Conservation (phyloP, 2,113 vertebrate genomes). For the Rhodinocichla rosea region DNA sequence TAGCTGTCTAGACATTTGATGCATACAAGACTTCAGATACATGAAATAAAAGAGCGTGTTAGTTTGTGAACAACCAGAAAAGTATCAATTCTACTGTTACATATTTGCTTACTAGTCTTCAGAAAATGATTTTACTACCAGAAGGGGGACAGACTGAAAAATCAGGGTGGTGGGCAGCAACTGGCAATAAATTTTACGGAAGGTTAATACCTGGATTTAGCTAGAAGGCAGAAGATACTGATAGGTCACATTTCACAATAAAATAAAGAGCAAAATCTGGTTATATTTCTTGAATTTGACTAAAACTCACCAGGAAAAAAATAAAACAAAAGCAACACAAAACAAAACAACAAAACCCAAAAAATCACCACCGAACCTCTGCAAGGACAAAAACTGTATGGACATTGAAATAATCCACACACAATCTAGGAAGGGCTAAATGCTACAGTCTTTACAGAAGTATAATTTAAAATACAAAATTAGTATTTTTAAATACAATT, state of each 20-base stretch:
- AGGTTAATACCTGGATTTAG: neutral
- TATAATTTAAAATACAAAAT: neutral
- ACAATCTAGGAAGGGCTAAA: neutral
- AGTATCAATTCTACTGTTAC: neutral
- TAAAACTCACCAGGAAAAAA: neutral
- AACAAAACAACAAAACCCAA: neutral
- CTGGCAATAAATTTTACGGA: neutral
- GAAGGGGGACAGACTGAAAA: neutral
- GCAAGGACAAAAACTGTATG: neutral
- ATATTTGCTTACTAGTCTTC: neutral
- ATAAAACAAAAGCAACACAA: neutral
- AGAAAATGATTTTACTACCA: neutral
- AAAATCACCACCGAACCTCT: accelerated
- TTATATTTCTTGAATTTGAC: neutral
- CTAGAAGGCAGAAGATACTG: neutral
- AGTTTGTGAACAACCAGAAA: neutral
- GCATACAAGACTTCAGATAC: neutral
- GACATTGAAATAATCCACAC: neutral
- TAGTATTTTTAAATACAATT: constrained; percentile 4
- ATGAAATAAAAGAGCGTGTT: neutral
- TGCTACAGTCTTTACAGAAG: neutral
- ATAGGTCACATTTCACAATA: neutral
- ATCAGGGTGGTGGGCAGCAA: neutral
- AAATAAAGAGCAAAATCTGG: neutral
- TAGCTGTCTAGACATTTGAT: neutral